phyloP scores from a whole-genome alignment of 92 coral and sea anemone genomes.

The Phenganax subtilis region DNA sequence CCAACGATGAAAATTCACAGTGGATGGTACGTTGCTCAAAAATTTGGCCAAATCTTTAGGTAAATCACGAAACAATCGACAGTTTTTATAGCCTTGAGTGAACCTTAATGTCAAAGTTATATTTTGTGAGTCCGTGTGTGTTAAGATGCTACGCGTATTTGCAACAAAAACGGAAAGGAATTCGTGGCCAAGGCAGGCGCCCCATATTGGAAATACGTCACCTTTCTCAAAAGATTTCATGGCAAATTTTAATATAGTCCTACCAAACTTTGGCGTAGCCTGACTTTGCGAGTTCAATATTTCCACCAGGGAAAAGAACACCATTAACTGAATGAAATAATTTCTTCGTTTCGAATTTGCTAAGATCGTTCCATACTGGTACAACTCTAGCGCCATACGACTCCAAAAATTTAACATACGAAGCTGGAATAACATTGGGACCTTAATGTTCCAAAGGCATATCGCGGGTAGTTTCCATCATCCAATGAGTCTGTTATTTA shows the following conservation, averaged over 20 bases:
- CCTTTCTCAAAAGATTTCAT: constrained; percentile 57
- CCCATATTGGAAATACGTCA: constrained; percentile 72
- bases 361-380: too few relatives aligned
- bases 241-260: constrained; percentile 63
- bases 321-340: constrained; percentile 68
- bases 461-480: too few relatives aligned
- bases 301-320: constrained; percentile 74
- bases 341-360: too few relatives aligned
- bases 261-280: constrained; percentile 63
- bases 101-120: background rate
- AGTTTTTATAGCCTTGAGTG: background rate
- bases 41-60: background rate
- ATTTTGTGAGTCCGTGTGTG: background rate
- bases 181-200: constrained; percentile 82
- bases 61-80: background rate
- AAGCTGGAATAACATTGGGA: too few relatives aligned
- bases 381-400: too few relatives aligned
- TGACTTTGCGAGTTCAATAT: constrained; percentile 47
- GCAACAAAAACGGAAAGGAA: constrained; percentile 45
- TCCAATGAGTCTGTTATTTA: too few relatives aligned
- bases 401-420: too few relatives aligned
- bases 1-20: constrained; percentile 1
- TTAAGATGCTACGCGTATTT: background rate
- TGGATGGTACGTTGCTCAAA: background rate
- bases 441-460: too few relatives aligned